Conservation (phyloP, 2,888 invertebrate species). For the Cactoblastis cactorum region DNA sequence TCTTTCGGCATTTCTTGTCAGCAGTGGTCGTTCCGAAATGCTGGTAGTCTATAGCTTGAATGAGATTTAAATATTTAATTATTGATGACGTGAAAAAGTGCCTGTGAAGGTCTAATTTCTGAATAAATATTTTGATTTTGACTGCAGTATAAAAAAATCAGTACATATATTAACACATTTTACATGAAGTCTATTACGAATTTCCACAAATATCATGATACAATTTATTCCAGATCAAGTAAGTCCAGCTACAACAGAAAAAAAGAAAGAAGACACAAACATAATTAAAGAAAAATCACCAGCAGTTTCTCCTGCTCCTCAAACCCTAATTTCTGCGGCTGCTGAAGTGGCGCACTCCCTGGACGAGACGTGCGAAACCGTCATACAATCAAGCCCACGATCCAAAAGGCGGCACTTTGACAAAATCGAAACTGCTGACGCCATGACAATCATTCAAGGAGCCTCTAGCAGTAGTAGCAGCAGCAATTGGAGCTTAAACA, state of each 20-base stretch:
- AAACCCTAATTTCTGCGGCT: slow-evolving; percentile 81
- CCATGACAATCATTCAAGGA: slow-evolving; percentile 68
- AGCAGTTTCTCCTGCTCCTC: slow-evolving; percentile 49
- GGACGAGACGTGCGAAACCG: slow-evolving; percentile 84
- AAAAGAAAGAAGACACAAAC: slow-evolving; percentile 43
- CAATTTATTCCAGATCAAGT: slow-evolving; percentile 47
- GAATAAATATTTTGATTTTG: too few species aligned
- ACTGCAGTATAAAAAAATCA: too few species aligned
- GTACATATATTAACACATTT: too few species aligned
- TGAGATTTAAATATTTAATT: too few species aligned
- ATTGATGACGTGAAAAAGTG: too few species aligned
- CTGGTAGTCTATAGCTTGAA: too few species aligned
- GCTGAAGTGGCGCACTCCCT: slow-evolving; percentile 83
- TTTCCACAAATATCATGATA: not conserved
- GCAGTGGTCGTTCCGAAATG: too few species aligned
- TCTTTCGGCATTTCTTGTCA: too few species aligned
- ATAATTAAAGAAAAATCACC: slow-evolving; percentile 36
- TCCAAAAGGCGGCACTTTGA: slow-evolving; percentile 73
- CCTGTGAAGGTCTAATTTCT: too few species aligned
- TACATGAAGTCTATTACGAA: too few species aligned
- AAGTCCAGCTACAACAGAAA: slow-evolving; percentile 35
- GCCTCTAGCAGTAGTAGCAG: slow-evolving; percentile 74
- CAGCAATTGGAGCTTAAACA: slow-evolving; percentile 76
- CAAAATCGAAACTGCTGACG: slow-evolving; percentile 68
- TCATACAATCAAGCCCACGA: slow-evolving; percentile 81